A percentile compares a stretch with the other conserved stretches of the same genome.
phyloP scores from a whole-genome alignment of 1,140 invertebrate genomes.

The Druon quercuslanigerum region DNA sequence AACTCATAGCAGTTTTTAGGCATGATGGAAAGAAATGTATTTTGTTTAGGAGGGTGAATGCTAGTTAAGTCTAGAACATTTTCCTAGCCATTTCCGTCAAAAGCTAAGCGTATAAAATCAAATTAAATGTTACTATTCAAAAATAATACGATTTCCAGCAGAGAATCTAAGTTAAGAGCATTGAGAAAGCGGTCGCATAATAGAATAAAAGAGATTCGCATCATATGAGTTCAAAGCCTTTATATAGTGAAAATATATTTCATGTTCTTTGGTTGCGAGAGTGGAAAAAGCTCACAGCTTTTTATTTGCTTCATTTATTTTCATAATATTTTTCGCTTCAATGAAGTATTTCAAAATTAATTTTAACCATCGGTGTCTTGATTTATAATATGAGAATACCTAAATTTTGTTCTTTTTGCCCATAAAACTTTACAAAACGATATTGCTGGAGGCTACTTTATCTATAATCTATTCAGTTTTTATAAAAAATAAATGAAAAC shows the following conservation, averaged over 20 bases:
- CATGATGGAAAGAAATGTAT: too few relatives aligned
- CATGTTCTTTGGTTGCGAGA: not conserved
- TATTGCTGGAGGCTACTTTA: too few relatives aligned
- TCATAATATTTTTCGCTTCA: not conserved
- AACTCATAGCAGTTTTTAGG: too few relatives aligned
- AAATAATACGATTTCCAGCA: not conserved
- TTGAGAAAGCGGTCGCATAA: not conserved
- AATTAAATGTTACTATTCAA: conserved; percentile 8
- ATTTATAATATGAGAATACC: not conserved
- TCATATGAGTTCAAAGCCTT: conserved; percentile 1
- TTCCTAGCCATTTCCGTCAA: not conserved
- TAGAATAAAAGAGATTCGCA: conserved; percentile 16
- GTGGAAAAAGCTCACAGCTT: conserved; percentile 20
- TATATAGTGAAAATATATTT: conserved; percentile 18
- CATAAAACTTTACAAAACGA: too few relatives aligned
- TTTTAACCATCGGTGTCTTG: not conserved
- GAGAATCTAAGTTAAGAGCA: not conserved
- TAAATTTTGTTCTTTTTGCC: not conserved
- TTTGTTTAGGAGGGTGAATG: too few relatives aligned
- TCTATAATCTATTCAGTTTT: too few relatives aligned
- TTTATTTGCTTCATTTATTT: not conserved
- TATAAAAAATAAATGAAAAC: too few relatives aligned
- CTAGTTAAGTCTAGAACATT: too few relatives aligned
- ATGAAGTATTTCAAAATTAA: not conserved
- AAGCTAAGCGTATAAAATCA: not conserved